Evolutionary conservation across 2,113 vertebrate genomes (phyloP).

Genomic region (Hippopotamus amphibius): DNA sequence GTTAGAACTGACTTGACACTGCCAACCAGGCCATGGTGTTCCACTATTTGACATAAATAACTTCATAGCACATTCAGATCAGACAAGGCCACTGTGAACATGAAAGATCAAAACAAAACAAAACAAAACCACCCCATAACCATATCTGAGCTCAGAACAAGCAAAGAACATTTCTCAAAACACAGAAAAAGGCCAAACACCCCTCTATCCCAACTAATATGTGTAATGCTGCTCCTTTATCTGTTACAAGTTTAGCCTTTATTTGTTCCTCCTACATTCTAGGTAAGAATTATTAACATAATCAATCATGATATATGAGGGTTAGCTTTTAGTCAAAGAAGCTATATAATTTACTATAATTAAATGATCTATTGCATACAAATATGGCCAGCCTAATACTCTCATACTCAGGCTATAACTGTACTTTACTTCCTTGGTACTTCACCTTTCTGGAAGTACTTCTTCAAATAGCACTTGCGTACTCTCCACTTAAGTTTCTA

Average conservation of each 20-base stretch:
- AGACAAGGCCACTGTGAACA: not conserved
- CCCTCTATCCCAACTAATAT: not conserved
- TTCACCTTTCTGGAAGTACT: not conserved
- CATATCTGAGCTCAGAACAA: not conserved
- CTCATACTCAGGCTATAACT: not conserved
- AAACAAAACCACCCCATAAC: not conserved
- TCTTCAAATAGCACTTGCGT: not conserved
- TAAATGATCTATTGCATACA: not conserved
- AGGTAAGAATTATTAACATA: not conserved
- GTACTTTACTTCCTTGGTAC: not conserved
- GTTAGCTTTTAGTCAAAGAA: constrained; percentile 7
- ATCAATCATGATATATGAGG: not conserved
- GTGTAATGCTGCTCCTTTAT: not conserved
- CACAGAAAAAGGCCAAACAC: not conserved
- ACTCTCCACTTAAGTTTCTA: not conserved
- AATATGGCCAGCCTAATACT: not conserved
- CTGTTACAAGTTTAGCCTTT: not conserved
- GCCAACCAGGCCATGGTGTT: not conserved
- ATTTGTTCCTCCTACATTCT: not conserved
- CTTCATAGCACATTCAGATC: not conserved
- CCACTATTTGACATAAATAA: not conserved
- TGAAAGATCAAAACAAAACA: not conserved
- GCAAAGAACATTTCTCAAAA: not conserved
- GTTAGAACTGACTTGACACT: not conserved
- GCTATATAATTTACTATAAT: not conserved